These are phyloP conservation scores for Dryobates pubescens DNA, from an alignment of 2,797 vertebrate genomes.

Conservation along the genomic window DNA sequence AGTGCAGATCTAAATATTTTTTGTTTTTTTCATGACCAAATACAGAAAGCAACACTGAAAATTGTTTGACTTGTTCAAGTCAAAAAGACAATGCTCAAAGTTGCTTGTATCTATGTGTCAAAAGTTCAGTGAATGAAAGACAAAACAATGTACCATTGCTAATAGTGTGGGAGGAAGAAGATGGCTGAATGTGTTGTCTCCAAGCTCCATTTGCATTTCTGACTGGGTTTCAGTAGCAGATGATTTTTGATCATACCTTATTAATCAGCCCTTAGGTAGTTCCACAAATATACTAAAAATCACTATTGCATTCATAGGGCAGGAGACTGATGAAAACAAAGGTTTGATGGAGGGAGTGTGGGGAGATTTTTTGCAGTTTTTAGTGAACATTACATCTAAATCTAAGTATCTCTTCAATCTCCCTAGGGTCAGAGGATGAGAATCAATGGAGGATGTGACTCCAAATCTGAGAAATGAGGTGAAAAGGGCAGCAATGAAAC, in stretches of 20 bases:
- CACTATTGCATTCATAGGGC: not conserved
- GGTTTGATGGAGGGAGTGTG: not conserved
- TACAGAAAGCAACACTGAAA: not conserved
- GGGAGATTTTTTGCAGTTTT: conserved; percentile 28
- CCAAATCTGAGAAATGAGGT: conserved; percentile 57
- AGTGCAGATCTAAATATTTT: not conserved
- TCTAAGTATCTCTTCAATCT: conserved; percentile 38
- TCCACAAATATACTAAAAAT: not conserved
- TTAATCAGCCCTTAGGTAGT: not conserved
- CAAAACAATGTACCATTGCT: not conserved
- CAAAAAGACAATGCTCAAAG: not conserved
- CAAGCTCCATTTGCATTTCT: not conserved
- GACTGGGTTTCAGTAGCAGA: not conserved
- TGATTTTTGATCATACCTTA: not conserved
- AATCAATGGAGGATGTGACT: conserved; percentile 52
- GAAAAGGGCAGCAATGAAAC: conserved; percentile 57
- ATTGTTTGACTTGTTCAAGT: not conserved
- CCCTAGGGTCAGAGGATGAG: not conserved
- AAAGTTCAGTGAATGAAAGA: not conserved
- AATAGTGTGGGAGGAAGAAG: not conserved
- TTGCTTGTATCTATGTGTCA: not conserved
- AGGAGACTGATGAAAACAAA: not conserved
- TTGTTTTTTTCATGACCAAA: not conserved
- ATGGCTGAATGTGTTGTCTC: not conserved
- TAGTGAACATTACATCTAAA: conserved; percentile 18